Evolutionary conservation across 2,797 vertebrate species (phyloP).

Genomic region (Anabacerthia variegaticeps): DNA sequence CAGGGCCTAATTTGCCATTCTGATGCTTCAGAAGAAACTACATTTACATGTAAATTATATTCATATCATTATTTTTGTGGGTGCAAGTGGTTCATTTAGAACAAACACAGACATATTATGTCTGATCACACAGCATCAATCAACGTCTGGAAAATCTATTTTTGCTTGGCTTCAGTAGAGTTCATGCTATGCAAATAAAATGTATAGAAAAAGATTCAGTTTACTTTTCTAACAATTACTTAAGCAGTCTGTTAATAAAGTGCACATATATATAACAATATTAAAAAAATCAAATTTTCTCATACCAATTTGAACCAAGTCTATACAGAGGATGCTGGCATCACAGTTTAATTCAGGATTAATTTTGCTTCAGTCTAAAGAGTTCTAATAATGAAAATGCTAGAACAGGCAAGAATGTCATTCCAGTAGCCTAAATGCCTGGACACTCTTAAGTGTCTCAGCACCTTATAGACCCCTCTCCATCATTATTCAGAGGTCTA

Average conservation of each 20-base stretch:
- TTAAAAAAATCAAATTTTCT: background rate
- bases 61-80: slow-evolving; percentile 84
- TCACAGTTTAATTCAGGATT: background rate
- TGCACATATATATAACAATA: background rate
- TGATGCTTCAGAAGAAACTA: slow-evolving; percentile 78
- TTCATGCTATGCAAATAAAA: background rate
- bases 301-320: background rate
- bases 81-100: slow-evolving; percentile 66
- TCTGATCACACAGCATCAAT: slow-evolving; percentile 54
- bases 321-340: background rate
- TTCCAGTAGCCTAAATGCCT: background rate
- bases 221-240: background rate
- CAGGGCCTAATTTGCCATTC: slow-evolving; percentile 84
- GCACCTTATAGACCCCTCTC: background rate
- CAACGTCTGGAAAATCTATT: slow-evolving; percentile 18
- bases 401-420: background rate
- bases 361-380: background rate
- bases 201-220: background rate
- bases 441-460: background rate
- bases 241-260: background rate
- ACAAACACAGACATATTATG: slow-evolving; percentile 35
- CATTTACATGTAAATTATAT: slow-evolving; percentile 94
- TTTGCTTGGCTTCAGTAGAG: slow-evolving; percentile 22
- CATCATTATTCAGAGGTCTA: background rate
- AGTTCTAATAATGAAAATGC: background rate